A percentile compares a stretch with the other conserved stretches of the same genome.
Conservation (phyloP, 1,140 invertebrate genomes). For the Zaprionus ornatus region DNA sequence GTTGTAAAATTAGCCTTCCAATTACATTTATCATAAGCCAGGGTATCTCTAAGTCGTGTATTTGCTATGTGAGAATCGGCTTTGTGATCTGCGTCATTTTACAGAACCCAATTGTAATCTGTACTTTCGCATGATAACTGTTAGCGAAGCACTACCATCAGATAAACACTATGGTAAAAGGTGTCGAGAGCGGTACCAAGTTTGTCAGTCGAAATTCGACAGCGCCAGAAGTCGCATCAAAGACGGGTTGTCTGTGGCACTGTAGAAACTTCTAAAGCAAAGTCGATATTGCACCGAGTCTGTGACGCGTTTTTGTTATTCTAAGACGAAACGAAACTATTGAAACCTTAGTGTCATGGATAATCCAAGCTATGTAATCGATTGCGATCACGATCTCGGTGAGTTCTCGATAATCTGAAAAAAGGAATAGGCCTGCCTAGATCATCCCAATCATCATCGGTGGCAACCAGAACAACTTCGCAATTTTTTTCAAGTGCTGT, state of each 20-base stretch:
- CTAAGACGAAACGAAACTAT: not conserved
- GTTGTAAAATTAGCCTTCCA: fast-evolving
- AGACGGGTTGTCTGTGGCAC: not conserved
- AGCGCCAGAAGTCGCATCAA: conserved; percentile 37
- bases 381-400: conserved; percentile 65
- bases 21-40: not conserved
- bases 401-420: conserved; percentile 30
- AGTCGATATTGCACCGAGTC: not conserved
- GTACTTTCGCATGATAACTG: conserved; percentile 35
- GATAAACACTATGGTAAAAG: conserved; percentile 32
- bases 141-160: conserved; percentile 10
- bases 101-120: conserved; percentile 53
- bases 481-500: not conserved
- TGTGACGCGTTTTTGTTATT: not conserved
- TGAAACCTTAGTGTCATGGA: conserved; percentile 48
- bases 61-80: not conserved
- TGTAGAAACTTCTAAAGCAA: not conserved
- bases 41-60: not conserved
- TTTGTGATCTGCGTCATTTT: conserved; percentile 13
- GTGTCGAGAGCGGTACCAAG: not conserved
- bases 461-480: too few species aligned
- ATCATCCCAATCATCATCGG: not conserved
- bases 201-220: conserved; percentile 45
- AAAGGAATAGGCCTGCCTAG: not conserved
- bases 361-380: conserved; percentile 65